Conservation (phyloP, 2,113 vertebrate species). For the Hydrochoerus hydrochaeris region DNA sequence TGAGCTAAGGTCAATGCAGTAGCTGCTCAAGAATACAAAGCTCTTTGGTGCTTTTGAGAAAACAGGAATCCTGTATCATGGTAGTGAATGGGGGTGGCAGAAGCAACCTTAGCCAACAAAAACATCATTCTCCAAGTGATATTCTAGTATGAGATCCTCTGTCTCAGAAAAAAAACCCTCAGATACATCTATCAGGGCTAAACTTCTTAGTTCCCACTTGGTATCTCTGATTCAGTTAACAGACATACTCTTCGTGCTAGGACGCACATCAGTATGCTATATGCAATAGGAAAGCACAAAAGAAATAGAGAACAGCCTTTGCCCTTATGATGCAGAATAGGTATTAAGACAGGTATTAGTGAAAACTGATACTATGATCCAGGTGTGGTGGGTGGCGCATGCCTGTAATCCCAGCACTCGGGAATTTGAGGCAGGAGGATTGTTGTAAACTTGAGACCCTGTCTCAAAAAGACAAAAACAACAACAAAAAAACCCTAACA, state of each 20-base stretch:
- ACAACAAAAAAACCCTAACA: not conserved
- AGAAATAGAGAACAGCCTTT: conserved; percentile 16
- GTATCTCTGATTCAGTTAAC: conserved; percentile 35
- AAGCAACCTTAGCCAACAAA: conserved; percentile 45
- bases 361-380: conserved; percentile 25
- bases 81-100: not conserved
- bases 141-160: conserved; percentile 27
- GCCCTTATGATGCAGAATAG: not conserved
- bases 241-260: not conserved
- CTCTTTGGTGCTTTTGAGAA: not conserved
- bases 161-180: conserved; percentile 35
- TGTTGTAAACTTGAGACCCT: too few relatives aligned
- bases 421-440: too few relatives aligned
- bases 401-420: too few relatives aligned
- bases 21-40: not conserved
- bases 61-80: not conserved
- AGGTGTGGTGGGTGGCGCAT: too few relatives aligned
- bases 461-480: too few relatives aligned
- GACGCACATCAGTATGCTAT: not conserved
- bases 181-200: not conserved
- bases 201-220: not conserved
- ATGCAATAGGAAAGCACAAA: not conserved
- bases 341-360: not conserved
- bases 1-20: not conserved
- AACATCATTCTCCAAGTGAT: not conserved